Evolutionary conservation across 2,888 invertebrate species (phyloP).

Genomic region (Oconnorella tubifera): DNA sequence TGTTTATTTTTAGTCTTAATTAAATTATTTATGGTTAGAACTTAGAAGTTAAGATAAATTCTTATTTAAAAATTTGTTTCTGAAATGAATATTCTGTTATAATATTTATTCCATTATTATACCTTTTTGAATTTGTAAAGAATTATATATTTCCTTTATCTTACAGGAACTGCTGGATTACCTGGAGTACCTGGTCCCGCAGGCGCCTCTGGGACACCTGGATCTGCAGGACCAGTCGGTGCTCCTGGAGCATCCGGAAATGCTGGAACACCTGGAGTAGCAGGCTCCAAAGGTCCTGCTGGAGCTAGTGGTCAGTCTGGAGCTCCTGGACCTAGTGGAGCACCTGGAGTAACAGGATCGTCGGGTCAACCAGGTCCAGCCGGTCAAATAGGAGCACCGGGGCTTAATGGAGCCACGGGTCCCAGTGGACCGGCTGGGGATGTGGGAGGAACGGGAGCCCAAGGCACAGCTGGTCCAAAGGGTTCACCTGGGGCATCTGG

Average conservation of each 20-base stretch:
- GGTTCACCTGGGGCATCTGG: slow-evolving; percentile 5
- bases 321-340: slow-evolving; percentile 25
- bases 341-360: slow-evolving; percentile 19
- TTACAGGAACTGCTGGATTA: not conserved
- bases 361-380: slow-evolving; percentile 18
- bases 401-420: slow-evolving; percentile 7
- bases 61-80: not conserved
- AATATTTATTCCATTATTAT: not conserved
- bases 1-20: too few relatives aligned
- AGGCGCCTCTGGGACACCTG: slow-evolving; percentile 2
- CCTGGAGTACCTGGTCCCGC: slow-evolving; percentile 3
- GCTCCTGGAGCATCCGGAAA: slow-evolving; percentile 7
- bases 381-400: slow-evolving; percentile 5
- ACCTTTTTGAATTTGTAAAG: not conserved
- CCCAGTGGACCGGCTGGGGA: not conserved
- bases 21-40: not conserved
- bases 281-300: too few relatives aligned
- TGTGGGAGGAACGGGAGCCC: slow-evolving; percentile 5
- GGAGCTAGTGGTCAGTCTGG: slow-evolving; percentile 24
- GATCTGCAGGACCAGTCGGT: slow-evolving; percentile 6
- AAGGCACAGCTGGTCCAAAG: slow-evolving; percentile 10
- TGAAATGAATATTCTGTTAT: not conserved
- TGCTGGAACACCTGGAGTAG: too few relatives aligned
- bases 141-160: too few relatives aligned
- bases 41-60: slow-evolving; percentile 6